These are phyloP conservation scores for Cynopterus sphinx DNA, from an alignment of 2,797 vertebrate species.

Conservation along the genomic window DNA sequence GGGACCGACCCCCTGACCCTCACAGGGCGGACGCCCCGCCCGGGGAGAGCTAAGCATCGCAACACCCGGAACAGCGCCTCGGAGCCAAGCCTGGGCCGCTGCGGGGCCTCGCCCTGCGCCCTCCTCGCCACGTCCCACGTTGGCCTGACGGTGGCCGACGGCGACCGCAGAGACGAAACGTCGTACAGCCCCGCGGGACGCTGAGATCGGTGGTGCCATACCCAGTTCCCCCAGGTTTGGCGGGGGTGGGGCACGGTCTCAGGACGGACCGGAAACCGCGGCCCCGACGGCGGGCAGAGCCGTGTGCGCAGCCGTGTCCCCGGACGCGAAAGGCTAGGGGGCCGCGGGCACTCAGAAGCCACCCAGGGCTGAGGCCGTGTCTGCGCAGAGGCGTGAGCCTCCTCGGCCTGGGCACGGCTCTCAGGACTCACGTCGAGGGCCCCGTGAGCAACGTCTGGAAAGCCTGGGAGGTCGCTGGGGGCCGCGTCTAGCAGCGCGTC, in stretches of 20 bases:
- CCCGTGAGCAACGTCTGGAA: rapidly evolving
- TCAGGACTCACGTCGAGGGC: rapidly evolving
- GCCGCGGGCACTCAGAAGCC: rapidly evolving
- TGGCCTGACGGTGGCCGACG: no score
- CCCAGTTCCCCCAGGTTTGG: background rate
- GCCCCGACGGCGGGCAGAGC: rapidly evolving
- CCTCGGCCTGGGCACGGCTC: no score
- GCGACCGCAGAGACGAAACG: no score
- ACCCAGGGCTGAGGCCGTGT: no score
- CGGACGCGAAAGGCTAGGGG: rapidly evolving
- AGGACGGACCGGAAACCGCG: rapidly evolving
- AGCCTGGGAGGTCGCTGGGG: background rate
- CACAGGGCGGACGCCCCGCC: rapidly evolving
- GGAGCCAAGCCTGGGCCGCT: no score
- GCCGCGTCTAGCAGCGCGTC: background rate
- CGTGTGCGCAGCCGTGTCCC: background rate
- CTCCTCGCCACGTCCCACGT: no score
- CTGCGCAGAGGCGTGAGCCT: rapidly evolving
- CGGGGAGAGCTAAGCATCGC: background rate
- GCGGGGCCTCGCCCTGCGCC: no score
- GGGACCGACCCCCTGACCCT: rapidly evolving
- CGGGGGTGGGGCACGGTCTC: background rate
- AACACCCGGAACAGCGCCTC: background rate
- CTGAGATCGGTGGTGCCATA: no score
- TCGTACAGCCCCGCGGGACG: no score